Conservation (phyloP, 92 coral and sea anemone species). For the Desmophyllum pertusum region DNA sequence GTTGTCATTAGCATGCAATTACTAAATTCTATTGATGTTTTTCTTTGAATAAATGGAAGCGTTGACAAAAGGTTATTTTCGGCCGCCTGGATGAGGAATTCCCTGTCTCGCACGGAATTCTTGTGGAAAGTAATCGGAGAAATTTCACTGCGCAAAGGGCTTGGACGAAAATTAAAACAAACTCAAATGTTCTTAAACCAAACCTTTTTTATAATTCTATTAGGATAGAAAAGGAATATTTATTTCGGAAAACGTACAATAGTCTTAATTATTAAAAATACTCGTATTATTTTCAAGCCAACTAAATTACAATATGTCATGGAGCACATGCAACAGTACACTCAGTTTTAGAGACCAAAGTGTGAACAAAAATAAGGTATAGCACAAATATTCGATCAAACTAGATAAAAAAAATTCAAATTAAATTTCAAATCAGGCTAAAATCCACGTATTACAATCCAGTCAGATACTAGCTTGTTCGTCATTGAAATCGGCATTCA, state of each 20-base stretch:
- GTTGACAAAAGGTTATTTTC: slow-evolving; percentile 11
- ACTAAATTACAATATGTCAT: neutral
- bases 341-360: neutral
- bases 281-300: neutral
- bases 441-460: neutral
- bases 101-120: neutral
- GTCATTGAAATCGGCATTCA: neutral
- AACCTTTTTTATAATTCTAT: neutral
- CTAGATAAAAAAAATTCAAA: neutral
- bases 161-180: neutral
- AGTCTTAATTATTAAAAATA: neutral
- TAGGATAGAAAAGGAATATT: neutral
- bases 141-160: neutral
- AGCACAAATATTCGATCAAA: neutral
- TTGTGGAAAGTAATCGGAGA: neutral
- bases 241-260: neutral
- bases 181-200: neutral
- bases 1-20: slow-evolving; percentile 24
- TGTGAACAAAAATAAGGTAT: neutral
- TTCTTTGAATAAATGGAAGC: neutral
- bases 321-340: neutral
- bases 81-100: neutral
- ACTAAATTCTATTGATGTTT: slow-evolving; percentile 13
- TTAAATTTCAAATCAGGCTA: neutral
- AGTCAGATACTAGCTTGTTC: neutral